A percentile compares a stretch with the other conserved stretches of the same genome.
Evolutionary conservation across 1,140 invertebrate genomes (phyloP).

Genomic region (Drosophila sp.): DNA sequence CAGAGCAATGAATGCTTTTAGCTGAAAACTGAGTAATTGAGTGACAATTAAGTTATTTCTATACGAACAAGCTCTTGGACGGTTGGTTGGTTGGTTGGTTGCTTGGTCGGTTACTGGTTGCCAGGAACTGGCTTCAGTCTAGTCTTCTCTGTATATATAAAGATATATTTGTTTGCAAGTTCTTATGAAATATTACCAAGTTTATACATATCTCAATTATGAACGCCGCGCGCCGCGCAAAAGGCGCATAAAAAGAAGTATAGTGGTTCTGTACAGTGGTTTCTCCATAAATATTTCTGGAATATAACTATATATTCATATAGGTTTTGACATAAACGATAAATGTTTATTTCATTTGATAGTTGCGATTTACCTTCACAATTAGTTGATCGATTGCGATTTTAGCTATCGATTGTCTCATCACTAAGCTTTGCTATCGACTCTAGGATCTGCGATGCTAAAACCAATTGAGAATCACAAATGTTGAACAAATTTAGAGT

Average conservation of each 20-base stretch:
- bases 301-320: no score
- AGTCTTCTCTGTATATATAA: slow-evolving; percentile 5
- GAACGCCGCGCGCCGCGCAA: slow-evolving; percentile 37
- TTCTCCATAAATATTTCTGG: no score
- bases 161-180: slow-evolving; percentile 27
- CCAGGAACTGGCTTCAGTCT: slow-evolving; percentile 20
- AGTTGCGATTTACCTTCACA: no score
- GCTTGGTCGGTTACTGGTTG: slow-evolving; percentile 39
- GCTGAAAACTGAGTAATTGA: slow-evolving; percentile 83
- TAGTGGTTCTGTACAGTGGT: slow-evolving; percentile 37
- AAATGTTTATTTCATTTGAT: no score
- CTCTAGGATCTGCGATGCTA: no score
- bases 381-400: no score
- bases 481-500: no score
- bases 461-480: no score
- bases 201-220: slow-evolving; percentile 82
- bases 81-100: slow-evolving; percentile 8
- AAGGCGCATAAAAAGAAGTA: background rate
- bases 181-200: slow-evolving; percentile 82
- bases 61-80: slow-evolving; percentile 68
- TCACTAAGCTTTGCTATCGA: no score
- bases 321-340: no score
- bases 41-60: slow-evolving; percentile 83
- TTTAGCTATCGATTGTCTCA: no score
- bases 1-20: slow-evolving; percentile 82